Percentiles rank a stretch among this genome's conserved stretches.
phyloP scores from a whole-genome alignment of 1,140 invertebrate genomes.

The Bacillus rossius region DNA sequence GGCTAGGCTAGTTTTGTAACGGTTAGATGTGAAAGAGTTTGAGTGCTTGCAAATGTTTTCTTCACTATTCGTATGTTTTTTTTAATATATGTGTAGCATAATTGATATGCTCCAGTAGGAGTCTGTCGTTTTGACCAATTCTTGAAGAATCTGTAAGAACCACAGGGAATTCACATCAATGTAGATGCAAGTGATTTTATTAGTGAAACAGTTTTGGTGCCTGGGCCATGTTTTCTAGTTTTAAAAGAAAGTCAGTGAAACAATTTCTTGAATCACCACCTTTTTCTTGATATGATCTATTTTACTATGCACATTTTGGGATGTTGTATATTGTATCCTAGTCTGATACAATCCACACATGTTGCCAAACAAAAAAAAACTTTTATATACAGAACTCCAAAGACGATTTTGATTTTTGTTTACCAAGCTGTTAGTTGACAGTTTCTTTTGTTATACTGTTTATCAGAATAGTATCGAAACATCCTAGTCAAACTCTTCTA shows the following conservation, averaged over 20 bases:
- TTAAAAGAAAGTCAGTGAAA: neutral
- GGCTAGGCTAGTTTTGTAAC: neutral
- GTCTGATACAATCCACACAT: too few relatives aligned
- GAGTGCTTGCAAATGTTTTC: neutral
- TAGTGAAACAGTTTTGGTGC: slow-evolving; percentile 16
- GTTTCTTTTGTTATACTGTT: too few relatives aligned
- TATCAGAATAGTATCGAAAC: too few relatives aligned
- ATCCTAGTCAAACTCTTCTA: too few relatives aligned
- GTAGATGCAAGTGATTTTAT: slow-evolving; percentile 4
- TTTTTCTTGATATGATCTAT: slow-evolving; percentile 24
- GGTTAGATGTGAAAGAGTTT: neutral
- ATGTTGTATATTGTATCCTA: slow-evolving; percentile 14
- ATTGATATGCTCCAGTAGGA: neutral
- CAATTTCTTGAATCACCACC: slow-evolving; percentile 15
- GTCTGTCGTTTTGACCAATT: slow-evolving; percentile 10
- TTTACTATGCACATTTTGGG: slow-evolving; percentile 25
- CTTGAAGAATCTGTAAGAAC: slow-evolving; percentile 10
- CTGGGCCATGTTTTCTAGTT: slow-evolving; percentile 21
- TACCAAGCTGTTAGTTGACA: too few relatives aligned
- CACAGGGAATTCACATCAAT: slow-evolving; percentile 15
- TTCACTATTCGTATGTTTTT: neutral
- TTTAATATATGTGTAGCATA: neutral
- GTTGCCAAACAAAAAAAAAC: too few relatives aligned
- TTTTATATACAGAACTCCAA: too few relatives aligned
- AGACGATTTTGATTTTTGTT: too few relatives aligned